Evolutionary conservation across 2,888 invertebrate species (phyloP).

Genomic region (Cheilosia impressa): DNA sequence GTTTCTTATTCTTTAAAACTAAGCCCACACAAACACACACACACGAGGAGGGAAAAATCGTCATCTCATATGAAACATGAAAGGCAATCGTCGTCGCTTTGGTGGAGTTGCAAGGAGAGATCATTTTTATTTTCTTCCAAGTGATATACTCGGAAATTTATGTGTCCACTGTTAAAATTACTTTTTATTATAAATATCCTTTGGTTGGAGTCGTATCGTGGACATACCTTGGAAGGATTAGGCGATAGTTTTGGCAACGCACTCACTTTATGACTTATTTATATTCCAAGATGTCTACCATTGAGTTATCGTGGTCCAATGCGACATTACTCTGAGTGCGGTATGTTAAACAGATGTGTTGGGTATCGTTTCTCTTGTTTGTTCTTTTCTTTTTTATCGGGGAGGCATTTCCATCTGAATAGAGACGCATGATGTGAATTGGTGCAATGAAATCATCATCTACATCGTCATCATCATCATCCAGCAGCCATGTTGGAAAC

Average conservation of each 20-base stretch:
- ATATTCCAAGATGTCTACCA: conserved; percentile 60
- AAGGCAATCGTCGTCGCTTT: conserved; percentile 57
- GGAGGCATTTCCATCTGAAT: conserved; percentile 57
- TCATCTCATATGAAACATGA: conserved; percentile 55
- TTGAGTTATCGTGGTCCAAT: conserved; percentile 59
- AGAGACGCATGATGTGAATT: conserved; percentile 46
- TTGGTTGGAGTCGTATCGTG: conserved; percentile 18
- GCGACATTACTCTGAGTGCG: conserved; percentile 27
- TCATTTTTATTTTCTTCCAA: conserved; percentile 80
- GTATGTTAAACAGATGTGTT: conserved; percentile 71
- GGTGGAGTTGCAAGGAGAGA: conserved; percentile 15
- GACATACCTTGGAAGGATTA: conserved; percentile 55
- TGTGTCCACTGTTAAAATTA: conserved; percentile 74
- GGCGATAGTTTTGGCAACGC: conserved; percentile 68
- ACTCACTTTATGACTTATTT: conserved; percentile 57
- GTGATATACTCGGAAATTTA: conserved; percentile 81
- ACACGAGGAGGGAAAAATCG: conserved; percentile 17
- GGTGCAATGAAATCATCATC: conserved; percentile 56
- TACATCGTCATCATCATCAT: neutral
- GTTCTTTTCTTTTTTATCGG: conserved; percentile 4
- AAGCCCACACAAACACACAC: conserved; percentile 13
- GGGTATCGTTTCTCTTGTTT: conserved; percentile 4
- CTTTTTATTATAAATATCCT: conserved; percentile 37
- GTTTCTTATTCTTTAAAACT: conserved; percentile 51
- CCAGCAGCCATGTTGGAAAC: conserved; percentile 63